phyloP scores from a whole-genome alignment of 37 sponge, comb jelly and placozoan species.

The Aplysina aerophoba region DNA sequence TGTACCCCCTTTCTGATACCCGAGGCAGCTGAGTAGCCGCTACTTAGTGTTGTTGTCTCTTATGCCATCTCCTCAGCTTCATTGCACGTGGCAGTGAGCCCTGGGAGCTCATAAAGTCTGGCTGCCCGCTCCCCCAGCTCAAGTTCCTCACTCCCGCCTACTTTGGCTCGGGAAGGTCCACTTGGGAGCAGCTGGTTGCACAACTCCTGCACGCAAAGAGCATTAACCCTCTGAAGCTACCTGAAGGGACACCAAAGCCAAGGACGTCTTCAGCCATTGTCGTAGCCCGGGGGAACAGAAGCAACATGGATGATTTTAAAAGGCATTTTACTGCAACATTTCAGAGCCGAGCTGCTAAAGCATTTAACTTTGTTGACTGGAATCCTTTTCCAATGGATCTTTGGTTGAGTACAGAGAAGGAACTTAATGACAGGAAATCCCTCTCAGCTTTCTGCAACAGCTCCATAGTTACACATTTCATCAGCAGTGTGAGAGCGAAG shows the following conservation, averaged over 20 bases:
- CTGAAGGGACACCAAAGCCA: neutral
- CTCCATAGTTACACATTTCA: conserved; percentile 36
- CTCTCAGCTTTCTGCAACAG: conserved; percentile 55
- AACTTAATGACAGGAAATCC: conserved; percentile 26
- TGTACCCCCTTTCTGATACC: no score
- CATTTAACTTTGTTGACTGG: conserved; percentile 54
- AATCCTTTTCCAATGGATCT: conserved; percentile 82
- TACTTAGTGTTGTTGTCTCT: no score
- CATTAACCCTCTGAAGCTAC: neutral
- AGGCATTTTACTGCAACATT: neutral
- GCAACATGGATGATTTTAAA: conserved; percentile 13
- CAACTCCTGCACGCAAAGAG: conserved; percentile 1
- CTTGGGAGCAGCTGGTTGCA: conserved; percentile 43
- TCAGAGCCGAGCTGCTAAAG: conserved; percentile 36
- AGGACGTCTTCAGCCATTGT: neutral
- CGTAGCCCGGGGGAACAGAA: neutral
- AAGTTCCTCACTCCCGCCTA: conserved; percentile 65
- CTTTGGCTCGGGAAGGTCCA: conserved; percentile 2
- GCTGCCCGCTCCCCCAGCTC: conserved; percentile 46
- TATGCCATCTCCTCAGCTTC: neutral
- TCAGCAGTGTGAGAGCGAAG: conserved; percentile 41
- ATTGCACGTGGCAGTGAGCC: conserved; percentile 32
- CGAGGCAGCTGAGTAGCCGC: no score
- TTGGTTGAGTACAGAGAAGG: conserved; percentile 50
- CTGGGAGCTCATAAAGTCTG: conserved; percentile 64